Evolutionary conservation across 2,113 vertebrate species (phyloP), one percentile per base, ranked within the genome.

Genomic region (Pycnonotus jocosus): DNA sequence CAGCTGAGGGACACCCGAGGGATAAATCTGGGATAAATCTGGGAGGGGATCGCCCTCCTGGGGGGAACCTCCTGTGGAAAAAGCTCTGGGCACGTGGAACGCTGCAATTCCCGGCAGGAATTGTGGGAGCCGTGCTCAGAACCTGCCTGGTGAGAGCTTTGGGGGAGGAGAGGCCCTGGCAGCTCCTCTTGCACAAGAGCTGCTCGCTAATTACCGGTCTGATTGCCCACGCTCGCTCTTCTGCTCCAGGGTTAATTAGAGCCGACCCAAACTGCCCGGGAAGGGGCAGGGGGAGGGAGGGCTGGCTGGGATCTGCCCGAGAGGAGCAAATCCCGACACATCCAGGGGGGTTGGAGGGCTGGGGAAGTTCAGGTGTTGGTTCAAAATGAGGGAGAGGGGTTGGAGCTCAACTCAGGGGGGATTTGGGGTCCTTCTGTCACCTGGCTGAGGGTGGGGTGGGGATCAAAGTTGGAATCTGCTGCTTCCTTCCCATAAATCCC

Each of bases 61-160:
- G 35, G 45, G 62, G 53, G 44, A 83, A 65, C 4, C 57, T 83
- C 68, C 24, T 1, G 6, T 50, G 81, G 90, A 40, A 37, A 27
- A 35, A 50, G 38, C 51, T 44, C 31, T 0, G 51, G 50, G 83
- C 2, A 1, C 0, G 20, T 11, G 12, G 37, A 38, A 30, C 0
- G 1, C 48, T 7, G 72, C 21, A 9, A 3, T 13, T 65, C 65
- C 47, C 2, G 1, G 47, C 8, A 65, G 87, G 77, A 76, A 30
- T 16, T 1, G 14, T 27, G 62, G 12, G 5, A 76, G 58, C 62
- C 2, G 1, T 3, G 65, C 25, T 2, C 31, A 81, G 72, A 96
- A 95, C 94, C 86, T 2, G 95, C 24, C 81, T 28, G 83, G 83
- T 1, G 12, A 91, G 90, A 66, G 30, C 31, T 42, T 50, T 53